These are phyloP conservation scores for Carcharodon carcharias DNA, from an alignment of 2,797 vertebrate species.

Conservation along the genomic window DNA sequence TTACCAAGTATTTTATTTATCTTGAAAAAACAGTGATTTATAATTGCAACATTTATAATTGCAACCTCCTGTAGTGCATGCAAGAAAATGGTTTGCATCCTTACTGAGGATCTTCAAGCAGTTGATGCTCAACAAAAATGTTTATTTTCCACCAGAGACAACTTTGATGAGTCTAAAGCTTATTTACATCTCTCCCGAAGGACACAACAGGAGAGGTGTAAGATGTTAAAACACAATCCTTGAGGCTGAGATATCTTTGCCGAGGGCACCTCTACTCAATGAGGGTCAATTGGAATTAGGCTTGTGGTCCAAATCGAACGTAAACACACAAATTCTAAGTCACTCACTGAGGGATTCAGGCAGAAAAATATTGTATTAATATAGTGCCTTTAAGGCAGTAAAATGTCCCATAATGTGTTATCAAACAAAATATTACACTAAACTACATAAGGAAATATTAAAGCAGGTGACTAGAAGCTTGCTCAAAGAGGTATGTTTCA, in stretches of 20 bases:
- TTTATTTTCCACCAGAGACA: not conserved
- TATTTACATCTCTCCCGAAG: not conserved
- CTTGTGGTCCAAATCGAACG: not conserved
- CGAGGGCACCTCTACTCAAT: not conserved
- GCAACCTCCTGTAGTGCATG: not conserved
- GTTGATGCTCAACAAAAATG: not conserved
- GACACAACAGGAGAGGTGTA: not conserved
- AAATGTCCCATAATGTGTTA: no score
- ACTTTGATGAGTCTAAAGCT: not conserved
- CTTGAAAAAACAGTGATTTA: not conserved
- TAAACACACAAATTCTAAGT: not conserved
- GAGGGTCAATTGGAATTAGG: not conserved
- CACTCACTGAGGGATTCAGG: not conserved
- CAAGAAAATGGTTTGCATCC: not conserved
- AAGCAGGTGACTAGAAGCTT: no score
- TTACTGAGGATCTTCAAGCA: not conserved
- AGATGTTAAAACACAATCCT: not conserved
- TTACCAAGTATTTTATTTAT: not conserved
- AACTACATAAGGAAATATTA: no score
- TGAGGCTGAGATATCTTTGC: not conserved
- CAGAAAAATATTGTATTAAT: no score
- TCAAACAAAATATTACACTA: no score
- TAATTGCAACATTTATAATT: not conserved
- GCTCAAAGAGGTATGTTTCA: no score
- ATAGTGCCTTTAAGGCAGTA: no score